A percentile compares a stretch with the other conserved stretches of the same genome.
Evolutionary conservation across 1,140 invertebrate species (phyloP).

Genomic region (Macrobrachium nipponense): DNA sequence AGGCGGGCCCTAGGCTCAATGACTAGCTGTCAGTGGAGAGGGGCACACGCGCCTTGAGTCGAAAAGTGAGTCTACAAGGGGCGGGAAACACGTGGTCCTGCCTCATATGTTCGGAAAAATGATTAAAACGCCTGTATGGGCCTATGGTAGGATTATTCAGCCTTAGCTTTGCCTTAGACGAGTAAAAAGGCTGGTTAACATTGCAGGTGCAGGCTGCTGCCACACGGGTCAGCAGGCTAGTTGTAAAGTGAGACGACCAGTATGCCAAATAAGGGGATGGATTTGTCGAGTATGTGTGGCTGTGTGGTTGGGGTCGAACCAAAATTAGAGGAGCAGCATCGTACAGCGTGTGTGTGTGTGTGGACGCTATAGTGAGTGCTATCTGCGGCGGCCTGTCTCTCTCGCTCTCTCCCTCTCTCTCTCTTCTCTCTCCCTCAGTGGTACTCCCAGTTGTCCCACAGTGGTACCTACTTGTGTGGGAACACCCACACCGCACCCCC

Average conservation of each 20-base stretch:
- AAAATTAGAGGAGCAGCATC: slow-evolving; percentile 44
- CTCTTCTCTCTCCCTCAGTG: no score
- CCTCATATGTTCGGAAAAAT: slow-evolving; percentile 40
- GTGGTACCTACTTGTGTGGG: neutral
- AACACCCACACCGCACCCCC: no score
- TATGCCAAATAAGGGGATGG: slow-evolving; percentile 48
- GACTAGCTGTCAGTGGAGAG: slow-evolving; percentile 28
- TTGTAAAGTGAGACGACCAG: slow-evolving; percentile 48
- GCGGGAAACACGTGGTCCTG: slow-evolving; percentile 32
- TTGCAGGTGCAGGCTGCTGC: slow-evolving; percentile 30
- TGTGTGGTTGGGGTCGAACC: slow-evolving; percentile 24
- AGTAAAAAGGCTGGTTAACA: slow-evolving; percentile 34
- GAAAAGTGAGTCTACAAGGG: slow-evolving; percentile 28
- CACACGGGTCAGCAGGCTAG: slow-evolving; percentile 28
- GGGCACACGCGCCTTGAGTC: slow-evolving; percentile 3
- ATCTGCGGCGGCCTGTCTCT: no score
- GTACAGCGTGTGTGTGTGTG: slow-evolving; percentile 8
- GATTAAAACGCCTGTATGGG: neutral
- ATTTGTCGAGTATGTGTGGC: slow-evolving; percentile 46
- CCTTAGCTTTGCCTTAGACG: neutral
- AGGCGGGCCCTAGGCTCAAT: slow-evolving; percentile 27
- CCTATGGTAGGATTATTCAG: neutral
- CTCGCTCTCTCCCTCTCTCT: no score
- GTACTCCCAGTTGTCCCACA: neutral
- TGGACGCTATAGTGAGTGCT: no score